phyloP scores from a whole-genome alignment of 2,797 vertebrate genomes.

The Myotis vivesi region DNA sequence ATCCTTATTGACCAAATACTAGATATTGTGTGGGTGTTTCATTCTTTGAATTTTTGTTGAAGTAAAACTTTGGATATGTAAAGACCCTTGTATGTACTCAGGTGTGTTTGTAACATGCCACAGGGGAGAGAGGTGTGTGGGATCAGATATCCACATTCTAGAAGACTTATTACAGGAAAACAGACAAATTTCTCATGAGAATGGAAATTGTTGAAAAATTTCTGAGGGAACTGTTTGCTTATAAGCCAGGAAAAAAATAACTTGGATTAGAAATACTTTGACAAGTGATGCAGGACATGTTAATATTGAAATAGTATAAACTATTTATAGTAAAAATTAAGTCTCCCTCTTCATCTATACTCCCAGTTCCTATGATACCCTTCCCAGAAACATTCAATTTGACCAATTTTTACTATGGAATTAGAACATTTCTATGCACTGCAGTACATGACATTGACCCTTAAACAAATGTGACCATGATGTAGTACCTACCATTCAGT shows the following conservation, averaged over 20 bases:
- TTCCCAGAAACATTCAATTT: not conserved
- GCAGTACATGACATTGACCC: not conserved
- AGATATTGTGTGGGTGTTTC: not conserved
- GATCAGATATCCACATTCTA: not conserved
- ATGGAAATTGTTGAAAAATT: not conserved
- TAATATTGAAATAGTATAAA: not conserved
- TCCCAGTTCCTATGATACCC: not conserved
- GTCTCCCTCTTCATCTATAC: not conserved
- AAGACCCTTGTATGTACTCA: not conserved
- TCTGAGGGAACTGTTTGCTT: not conserved
- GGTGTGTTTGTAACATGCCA: not conserved
- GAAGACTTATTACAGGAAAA: not conserved
- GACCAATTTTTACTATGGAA: not conserved
- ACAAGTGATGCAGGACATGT: not conserved
- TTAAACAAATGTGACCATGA: not conserved
- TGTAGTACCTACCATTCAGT: rapidly evolving
- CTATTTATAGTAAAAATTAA: not conserved
- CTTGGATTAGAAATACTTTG: not conserved
- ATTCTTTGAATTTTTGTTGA: not conserved
- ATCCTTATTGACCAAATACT: not conserved
- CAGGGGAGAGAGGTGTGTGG: not conserved
- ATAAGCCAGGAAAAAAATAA: not conserved
- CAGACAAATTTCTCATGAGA: not conserved
- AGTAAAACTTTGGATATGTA: not conserved
- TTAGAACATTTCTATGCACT: not conserved